Evolutionary conservation across 2,888 invertebrate species (phyloP), one percentile per base, ranked within the genome.

Genomic region (Globia sparganii): DNA sequence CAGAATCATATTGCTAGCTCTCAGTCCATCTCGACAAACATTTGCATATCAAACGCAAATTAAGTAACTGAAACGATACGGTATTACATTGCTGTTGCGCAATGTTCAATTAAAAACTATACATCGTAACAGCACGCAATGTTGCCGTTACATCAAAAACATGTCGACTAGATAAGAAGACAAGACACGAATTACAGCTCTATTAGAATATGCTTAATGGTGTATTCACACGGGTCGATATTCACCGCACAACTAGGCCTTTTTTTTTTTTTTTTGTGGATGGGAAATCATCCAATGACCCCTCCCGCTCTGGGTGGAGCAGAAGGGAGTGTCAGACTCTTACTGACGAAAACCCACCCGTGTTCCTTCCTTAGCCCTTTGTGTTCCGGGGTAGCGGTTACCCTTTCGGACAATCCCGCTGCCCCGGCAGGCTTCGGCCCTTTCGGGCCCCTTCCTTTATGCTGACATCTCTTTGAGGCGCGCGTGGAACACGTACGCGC

Each of bases 141-240:
- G 89, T 90, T 86, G 86, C 86, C 83, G 89, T 90, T 91, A 90
- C 90, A 88, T 89, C 87, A 89, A 88, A 90, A 91, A 91, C 91
- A 89, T 87, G 91, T 88, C 87, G 80, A 83, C 71, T 80, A 87
- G 90, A 89, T 87, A 87, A 89, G 87, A 87, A 85, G 89, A 91
- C 90, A 87, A 86, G 89, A 91, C 89, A 87, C 81, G 89, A 88
- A 88, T 87, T 90, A 88, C 89, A 88, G 84, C 90, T 89, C 84
- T 87, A 76, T 68, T 79, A 73, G 77, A 83, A 87, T 84, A 89
- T 88, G 81, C 86, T 87, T 87, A 69, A 34, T 56, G 53, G 37
- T 69, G 18, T 46, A 61, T 65, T 66, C 65, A 72, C 72, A 79
- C 72, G 40, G 65, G 65, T 53, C 65, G 72, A 65, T 78, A 53